Base-by-base conservation (phyloP, 2,113 vertebrate genomes). In the Nycticryphes semicollaris region DNA sequence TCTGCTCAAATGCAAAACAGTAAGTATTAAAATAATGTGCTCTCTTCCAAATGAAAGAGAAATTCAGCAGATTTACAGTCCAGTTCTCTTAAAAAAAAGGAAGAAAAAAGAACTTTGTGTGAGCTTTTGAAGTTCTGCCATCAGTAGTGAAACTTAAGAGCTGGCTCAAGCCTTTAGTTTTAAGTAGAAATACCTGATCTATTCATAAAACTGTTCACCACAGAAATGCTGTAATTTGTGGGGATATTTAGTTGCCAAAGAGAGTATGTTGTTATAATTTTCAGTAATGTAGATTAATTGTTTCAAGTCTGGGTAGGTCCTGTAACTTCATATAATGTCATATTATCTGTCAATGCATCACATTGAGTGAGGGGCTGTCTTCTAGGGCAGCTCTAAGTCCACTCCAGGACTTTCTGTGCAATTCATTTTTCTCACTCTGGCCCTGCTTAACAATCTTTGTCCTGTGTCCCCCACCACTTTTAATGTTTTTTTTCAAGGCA, bases 171-270 rank as follows among this genome's bases (percentile, higher is more conserved):
- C 48, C 60, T 35, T 73, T 84, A 57, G 50, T 77, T 95, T 84
- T 95, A 80, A 62, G 17, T 45, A 90, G 59, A 90, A 94, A 84
- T 92, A 88, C 79, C 95, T 92, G 75, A 92, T 90, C 19, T 83
- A 21, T 60, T 93, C 37, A 66, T 86, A 90, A 89, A 94, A 67
- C 59, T 62, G 50, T 41, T 83, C 1, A 1, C 63, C 24, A 31
- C 41, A 75, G 75, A 79, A 62, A 41, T 59, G 17, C 67, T 88
- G 50, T 70, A 64, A 83, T 86, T 92, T 76, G 45, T 66, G 63
- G 41, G 25, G 18, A 59, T 86, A 62, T 39, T 95, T 85, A 80
- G 47, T 66, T 66, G 63, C 39, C 41, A 66, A 31, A 45, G 43
- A 45, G 28, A 33, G 30, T 33, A 45, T 10, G 41, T 66, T 4